Evolutionary conservation across 2,888 invertebrate genomes (phyloP).

Genomic region (Eupithecia exiguata): DNA sequence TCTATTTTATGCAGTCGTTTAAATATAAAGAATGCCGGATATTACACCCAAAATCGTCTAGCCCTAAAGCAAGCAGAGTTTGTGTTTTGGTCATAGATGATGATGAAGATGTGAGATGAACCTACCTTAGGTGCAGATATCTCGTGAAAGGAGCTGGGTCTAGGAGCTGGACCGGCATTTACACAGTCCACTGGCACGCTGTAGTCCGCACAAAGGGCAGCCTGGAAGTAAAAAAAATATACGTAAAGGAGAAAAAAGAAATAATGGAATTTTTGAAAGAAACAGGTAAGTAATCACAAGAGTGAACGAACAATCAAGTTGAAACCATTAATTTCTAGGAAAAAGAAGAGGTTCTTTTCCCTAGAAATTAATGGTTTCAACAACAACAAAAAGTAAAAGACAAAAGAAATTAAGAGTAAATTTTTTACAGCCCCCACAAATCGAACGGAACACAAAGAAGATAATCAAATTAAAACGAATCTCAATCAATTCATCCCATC

Average conservation of each 20-base stretch:
- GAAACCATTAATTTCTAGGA: background rate
- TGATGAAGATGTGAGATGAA: background rate
- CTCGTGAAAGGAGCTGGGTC: slow-evolving; percentile 85
- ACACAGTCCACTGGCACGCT: slow-evolving; percentile 93
- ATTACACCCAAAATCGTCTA: no score
- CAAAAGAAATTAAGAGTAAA: background rate
- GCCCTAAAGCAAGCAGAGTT: background rate
- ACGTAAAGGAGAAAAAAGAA: background rate
- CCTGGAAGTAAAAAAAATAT: slow-evolving; percentile 80
- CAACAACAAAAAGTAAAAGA: no score
- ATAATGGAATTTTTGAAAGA: background rate
- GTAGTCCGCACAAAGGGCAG: slow-evolving; percentile 93
- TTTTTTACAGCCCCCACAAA: background rate
- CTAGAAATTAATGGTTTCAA: no score
- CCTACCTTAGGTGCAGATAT: slow-evolving; percentile 78
- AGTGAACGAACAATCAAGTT: background rate
- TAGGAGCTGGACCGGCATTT: slow-evolving; percentile 86
- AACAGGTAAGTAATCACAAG: background rate
- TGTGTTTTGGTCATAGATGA: background rate
- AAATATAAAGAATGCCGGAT: no score
- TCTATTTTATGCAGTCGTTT: no score
- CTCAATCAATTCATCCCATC: slow-evolving; percentile 30
- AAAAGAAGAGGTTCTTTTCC: background rate
- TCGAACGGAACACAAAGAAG: slow-evolving; percentile 17
- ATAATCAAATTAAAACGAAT: slow-evolving; percentile 20